Conservation (phyloP, 2,797 vertebrate species). For the Falco columbarius region DNA sequence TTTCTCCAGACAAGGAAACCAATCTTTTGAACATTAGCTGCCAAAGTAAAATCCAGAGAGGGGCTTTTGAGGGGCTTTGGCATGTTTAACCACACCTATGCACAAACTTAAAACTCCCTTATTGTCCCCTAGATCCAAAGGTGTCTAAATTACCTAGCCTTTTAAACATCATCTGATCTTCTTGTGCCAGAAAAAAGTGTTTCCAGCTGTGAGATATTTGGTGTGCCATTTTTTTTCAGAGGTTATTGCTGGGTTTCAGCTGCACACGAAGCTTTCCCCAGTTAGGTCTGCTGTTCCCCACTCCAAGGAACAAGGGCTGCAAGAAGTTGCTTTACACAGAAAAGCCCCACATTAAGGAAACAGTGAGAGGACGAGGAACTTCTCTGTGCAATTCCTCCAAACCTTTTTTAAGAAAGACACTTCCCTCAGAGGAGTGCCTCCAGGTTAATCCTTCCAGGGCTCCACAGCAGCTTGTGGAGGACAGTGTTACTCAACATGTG, state of each 20-base stretch:
- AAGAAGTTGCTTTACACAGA: neutral
- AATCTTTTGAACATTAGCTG: neutral
- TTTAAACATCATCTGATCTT: neutral
- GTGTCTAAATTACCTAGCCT: neutral
- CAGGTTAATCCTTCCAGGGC: neutral
- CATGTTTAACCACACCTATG: neutral
- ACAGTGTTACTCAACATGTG: neutral
- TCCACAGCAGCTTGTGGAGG: neutral
- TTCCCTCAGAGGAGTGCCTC: neutral
- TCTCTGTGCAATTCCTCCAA: neutral
- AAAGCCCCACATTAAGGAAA: neutral
- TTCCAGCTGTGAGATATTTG: neutral
- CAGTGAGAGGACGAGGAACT: neutral
- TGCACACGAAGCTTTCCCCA: neutral
- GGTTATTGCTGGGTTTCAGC: neutral
- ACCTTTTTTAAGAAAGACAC: neutral
- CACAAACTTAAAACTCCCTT: neutral
- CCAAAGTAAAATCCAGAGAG: neutral
- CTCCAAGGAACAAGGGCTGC: neutral
- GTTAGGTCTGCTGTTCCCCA: neutral
- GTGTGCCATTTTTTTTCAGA: neutral
- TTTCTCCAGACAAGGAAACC: neutral
- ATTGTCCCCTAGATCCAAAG: neutral
- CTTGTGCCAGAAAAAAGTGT: neutral
- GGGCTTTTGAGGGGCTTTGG: neutral